Conservation (phyloP, 2,113 vertebrate genomes). For the Oreocharis arfaki region DNA sequence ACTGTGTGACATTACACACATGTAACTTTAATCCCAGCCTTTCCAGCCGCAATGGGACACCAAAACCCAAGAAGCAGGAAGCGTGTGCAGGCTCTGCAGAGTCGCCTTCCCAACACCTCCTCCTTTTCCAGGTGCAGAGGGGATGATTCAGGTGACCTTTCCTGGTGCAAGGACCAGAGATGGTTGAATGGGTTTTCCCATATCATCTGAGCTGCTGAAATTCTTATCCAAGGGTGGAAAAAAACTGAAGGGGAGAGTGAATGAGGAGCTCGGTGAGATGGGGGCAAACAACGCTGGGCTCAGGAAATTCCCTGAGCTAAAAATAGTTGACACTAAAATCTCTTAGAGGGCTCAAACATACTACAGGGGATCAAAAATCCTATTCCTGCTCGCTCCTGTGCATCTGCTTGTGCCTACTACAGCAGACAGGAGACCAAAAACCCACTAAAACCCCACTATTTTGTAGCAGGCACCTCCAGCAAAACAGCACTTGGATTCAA, state of each 20-base stretch:
- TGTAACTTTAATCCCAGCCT: not conserved
- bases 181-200: not conserved
- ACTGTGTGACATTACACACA: fast-evolving
- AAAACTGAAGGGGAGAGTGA: not conserved
- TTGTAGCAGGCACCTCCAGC: not conserved
- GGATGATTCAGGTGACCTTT: not conserved
- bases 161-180: not conserved
- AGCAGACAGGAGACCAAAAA: not conserved
- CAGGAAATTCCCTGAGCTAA: not conserved
- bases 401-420: not conserved
- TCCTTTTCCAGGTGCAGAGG: not conserved
- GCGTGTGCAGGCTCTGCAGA: fast-evolving
- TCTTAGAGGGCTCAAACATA: not conserved
- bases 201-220: not conserved
- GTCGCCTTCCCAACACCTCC: fast-evolving
- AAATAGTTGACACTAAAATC: not conserved
- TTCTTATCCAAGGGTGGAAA: not conserved
- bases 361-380: not conserved
- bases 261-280: not conserved
- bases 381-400: not conserved
- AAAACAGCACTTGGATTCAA: not conserved
- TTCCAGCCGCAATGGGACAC: not conserved
- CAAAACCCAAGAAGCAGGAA: fast-evolving
- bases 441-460: not conserved
- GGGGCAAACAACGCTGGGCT: not conserved